Percentiles rank a stretch among this genome's conserved stretches.
phyloP scores from a whole-genome alignment of 2,113 vertebrate genomes.

The Heterochromis multidens region DNA sequence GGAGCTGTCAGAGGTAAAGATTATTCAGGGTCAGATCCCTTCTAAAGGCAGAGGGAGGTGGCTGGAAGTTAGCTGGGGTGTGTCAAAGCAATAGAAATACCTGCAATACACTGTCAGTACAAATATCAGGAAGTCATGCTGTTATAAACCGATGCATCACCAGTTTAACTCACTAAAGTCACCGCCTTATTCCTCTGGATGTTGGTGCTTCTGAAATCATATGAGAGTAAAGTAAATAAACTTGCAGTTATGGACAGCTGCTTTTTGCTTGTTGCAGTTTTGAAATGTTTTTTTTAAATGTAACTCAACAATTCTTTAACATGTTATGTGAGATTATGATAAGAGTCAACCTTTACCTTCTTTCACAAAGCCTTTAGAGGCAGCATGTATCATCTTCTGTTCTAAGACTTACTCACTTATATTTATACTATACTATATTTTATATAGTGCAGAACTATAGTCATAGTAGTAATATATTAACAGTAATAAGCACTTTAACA shows the following conservation, averaged over 20 bases:
- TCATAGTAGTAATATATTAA: too few species aligned
- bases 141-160: neutral
- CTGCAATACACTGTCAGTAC: neutral
- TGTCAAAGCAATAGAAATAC: neutral
- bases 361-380: too few species aligned
- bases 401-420: too few species aligned
- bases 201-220: neutral
- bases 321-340: too few species aligned
- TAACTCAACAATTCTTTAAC: too few species aligned
- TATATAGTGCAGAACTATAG: too few species aligned
- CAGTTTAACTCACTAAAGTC: rapidly evolving
- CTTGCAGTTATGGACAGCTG: neutral
- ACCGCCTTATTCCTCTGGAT: neutral
- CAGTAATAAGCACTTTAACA: too few species aligned
- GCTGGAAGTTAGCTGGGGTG: neutral
- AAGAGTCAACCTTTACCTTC: too few species aligned
- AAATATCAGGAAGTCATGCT: neutral
- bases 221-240: neutral
- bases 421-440: too few species aligned
- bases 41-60: neutral
- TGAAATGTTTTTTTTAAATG: neutral
- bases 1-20: neutral
- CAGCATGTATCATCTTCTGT: too few species aligned
- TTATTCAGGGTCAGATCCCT: neutral
- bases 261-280: neutral